These are phyloP conservation scores for Bungarus multicinctus DNA, from an alignment of 2,113 vertebrate species.

Conservation along the genomic window DNA sequence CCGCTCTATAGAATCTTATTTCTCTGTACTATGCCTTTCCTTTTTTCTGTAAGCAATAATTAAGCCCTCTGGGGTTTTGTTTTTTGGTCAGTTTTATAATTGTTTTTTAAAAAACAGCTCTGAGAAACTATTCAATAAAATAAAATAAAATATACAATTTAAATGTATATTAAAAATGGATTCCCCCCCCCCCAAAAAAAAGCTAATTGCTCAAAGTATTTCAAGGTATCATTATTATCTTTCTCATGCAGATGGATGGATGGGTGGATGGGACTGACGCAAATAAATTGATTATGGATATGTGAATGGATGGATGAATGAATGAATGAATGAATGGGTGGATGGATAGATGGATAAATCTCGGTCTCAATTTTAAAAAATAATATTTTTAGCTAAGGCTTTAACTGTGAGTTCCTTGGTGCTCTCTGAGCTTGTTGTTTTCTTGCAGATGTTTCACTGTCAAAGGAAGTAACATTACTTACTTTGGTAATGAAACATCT, in stretches of 20 bases:
- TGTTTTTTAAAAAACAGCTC: background rate
- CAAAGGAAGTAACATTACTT: no score
- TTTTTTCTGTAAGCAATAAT: background rate
- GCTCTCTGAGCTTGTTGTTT: no score
- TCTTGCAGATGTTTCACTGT: no score
- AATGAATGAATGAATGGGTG: no score
- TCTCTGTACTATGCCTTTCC: background rate
- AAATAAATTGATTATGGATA: background rate
- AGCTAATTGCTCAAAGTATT: background rate
- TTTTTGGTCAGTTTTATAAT: background rate
- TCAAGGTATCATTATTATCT: background rate
- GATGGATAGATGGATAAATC: background rate
- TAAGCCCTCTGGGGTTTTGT: background rate
- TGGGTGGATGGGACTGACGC: no score
- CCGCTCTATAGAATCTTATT: background rate
- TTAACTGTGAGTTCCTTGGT: no score
- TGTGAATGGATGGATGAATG: background rate
- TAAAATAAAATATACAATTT: background rate
- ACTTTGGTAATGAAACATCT: no score
- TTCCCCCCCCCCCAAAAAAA: background rate
- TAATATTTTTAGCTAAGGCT: background rate
- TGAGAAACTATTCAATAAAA: background rate
- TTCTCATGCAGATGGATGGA: background rate
- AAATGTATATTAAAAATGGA: background rate
- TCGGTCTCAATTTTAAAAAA: background rate